Evolutionary conservation across 2,888 invertebrate genomes (phyloP).

Genomic region (Saturnia japonica): DNA sequence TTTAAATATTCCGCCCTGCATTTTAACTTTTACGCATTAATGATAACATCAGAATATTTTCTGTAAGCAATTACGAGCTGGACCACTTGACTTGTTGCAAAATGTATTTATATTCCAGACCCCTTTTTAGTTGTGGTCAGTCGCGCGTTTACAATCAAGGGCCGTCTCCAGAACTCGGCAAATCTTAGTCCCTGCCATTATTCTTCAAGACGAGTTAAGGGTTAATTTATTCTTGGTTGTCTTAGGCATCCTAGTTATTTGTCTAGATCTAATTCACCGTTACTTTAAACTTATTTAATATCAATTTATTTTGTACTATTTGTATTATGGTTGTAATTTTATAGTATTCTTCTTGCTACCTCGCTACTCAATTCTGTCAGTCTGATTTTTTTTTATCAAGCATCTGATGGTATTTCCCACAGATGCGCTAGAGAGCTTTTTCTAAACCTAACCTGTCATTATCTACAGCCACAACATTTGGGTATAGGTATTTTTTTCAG

Average conservation of each 20-base stretch:
- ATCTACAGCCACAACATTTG: no score
- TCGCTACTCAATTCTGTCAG: no score
- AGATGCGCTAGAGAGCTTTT: no score
- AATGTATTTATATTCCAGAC: slow-evolving; percentile 14
- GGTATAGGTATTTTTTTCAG: no score
- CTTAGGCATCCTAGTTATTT: slow-evolving; percentile 12
- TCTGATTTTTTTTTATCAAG: no score
- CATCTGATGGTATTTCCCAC: no score
- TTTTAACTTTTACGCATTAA: slow-evolving; percentile 29
- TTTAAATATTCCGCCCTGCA: neutral
- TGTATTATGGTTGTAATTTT: no score
- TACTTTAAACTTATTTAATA: neutral
- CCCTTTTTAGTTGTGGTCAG: slow-evolving; percentile 39
- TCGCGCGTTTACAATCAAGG: slow-evolving; percentile 51
- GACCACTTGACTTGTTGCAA: slow-evolving; percentile 7
- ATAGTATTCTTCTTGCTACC: no score
- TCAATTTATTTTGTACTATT: no score
- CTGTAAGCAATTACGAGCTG: slow-evolving; percentile 9
- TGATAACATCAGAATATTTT: slow-evolving; percentile 20
- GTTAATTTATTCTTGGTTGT: slow-evolving; percentile 27
- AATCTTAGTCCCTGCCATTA: slow-evolving; percentile 30
- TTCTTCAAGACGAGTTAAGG: slow-evolving; percentile 39
- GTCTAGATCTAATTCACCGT: slow-evolving; percentile 5
- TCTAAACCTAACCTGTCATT: no score
- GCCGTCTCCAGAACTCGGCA: slow-evolving; percentile 43